Evolutionary conservation across 2,797 vertebrate species (phyloP), one percentile per base, ranked within the genome.

Genomic region (Platalea minor): DNA sequence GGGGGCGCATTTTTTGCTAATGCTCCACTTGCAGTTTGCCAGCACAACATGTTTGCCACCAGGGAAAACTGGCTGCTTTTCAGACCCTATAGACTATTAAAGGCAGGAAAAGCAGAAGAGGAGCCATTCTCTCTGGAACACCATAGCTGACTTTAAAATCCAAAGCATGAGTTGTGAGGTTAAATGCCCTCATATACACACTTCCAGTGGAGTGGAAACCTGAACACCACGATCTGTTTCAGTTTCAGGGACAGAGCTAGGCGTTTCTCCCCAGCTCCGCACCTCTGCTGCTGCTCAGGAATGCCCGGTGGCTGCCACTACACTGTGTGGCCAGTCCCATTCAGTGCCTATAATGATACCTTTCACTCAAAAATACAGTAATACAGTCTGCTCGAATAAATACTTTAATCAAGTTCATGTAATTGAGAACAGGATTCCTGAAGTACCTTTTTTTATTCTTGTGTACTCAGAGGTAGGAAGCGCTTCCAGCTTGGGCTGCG

Each of bases 71-170:
- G 26, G 41, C 10, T 50, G 39, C 19, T 63, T 83, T 57, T 59
- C 4, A 61, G 35, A 59, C 7, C 24, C 57, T 9, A 10, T 0
- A 13, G 7, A 3, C 46, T 20, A 19, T 0, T 37, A 60, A 33
- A 82, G 35, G 29, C 8, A 46, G 35, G 50, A 56, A 46, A 69
- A 13, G 54, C 13, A 82, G 21, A 65, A 39, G 37, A 54, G 46
- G 28, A 91, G 16, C 29, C 3, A 0, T 35, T 53, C 41, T 46
- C 46, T 65, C 28, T 25, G 64, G 29, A 73, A 48, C 7, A 39
- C 9, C n/a, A 26, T 15, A 80, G 53, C 64, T 25, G 35, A 5
- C 9, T 78, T 78, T 48, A 50, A 56, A 88, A 72, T 8, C 26
- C 41, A 39, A 17, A 68, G 9, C 10, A 17, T 3, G 9, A 37